Conservation (phyloP, 2,888 invertebrate species). For the Cerastis leucographa region DNA sequence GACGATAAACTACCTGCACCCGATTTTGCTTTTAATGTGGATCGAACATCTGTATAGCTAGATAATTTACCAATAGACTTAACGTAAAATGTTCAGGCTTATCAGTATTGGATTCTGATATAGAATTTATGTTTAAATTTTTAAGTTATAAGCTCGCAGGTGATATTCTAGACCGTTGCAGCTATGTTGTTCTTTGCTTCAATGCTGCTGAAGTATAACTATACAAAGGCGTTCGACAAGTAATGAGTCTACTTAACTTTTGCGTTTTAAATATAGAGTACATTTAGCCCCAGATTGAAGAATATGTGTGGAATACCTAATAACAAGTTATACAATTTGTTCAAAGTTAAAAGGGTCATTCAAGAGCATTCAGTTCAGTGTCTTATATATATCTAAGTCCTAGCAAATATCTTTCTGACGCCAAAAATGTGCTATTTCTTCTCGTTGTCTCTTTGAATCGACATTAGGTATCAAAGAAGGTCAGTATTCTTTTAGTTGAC, state of each 20-base stretch:
- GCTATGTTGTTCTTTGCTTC: slow-evolving; percentile 2
- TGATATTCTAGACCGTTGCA: background rate
- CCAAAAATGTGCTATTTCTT: background rate
- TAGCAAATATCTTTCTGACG: slow-evolving; percentile 4
- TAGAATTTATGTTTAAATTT: slow-evolving; percentile 34
- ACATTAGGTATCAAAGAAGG: background rate
- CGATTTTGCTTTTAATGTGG: slow-evolving; percentile 36
- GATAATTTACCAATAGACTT: slow-evolving; percentile 10
- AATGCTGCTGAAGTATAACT: slow-evolving; percentile 2
- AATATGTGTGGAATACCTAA: background rate
- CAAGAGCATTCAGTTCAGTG: slow-evolving; percentile 16
- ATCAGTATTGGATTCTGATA: slow-evolving; percentile 26
- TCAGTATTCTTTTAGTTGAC: background rate
- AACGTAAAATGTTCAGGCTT: slow-evolving; percentile 20
- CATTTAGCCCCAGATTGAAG: background rate
- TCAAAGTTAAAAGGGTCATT: slow-evolving; percentile 6
- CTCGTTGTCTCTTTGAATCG: background rate
- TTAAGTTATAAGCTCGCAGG: slow-evolving; percentile 14
- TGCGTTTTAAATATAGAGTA: slow-evolving; percentile 1
- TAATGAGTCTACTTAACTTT: background rate
- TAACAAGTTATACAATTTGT: background rate
- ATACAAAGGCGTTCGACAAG: background rate
- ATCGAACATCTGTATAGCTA: background rate
- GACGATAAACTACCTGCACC: slow-evolving; percentile 29
- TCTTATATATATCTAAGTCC: slow-evolving; percentile 1